Evolutionary conservation across 2,797 vertebrate genomes (phyloP).

Genomic region (Rallus crepitans): DNA sequence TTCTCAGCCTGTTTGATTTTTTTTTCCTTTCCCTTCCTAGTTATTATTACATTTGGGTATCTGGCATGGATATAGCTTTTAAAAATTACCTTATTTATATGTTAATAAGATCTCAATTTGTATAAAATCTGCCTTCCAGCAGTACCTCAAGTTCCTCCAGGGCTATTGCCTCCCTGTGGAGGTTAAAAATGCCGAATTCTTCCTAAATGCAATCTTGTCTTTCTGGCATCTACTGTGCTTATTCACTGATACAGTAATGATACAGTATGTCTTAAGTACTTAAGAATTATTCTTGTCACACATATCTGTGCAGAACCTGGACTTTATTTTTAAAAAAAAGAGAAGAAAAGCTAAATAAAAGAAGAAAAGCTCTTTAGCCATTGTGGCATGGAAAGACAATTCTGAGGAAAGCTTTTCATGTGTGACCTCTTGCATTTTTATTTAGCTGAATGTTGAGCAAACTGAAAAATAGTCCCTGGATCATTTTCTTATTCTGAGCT

Average conservation of each 20-base stretch:
- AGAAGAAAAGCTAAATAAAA: no score
- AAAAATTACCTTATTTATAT: background rate
- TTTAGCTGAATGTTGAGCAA: background rate
- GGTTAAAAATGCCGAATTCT: background rate
- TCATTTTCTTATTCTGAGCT: background rate
- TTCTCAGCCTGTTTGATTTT: background rate
- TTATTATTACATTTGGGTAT: background rate
- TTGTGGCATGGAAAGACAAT: background rate
- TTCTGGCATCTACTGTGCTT: background rate
- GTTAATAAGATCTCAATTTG: background rate
- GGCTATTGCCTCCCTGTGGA: background rate
- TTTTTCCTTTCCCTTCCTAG: background rate
- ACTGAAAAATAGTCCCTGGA: background rate
- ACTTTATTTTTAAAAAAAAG: background rate
- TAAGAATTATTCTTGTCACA: background rate
- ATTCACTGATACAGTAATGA: background rate
- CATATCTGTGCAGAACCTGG: background rate
- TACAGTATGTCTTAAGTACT: background rate
- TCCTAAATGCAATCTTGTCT: background rate
- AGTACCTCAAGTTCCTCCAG: background rate
- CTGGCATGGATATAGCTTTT: background rate
- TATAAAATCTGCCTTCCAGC: background rate
- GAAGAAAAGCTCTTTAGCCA: background rate
- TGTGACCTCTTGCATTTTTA: background rate
- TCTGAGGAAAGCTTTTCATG: background rate